Percentiles rank a stretch among this genome's conserved stretches.
Conservation (phyloP, 1,140 invertebrate species). For the Drosophila carrolli region DNA sequence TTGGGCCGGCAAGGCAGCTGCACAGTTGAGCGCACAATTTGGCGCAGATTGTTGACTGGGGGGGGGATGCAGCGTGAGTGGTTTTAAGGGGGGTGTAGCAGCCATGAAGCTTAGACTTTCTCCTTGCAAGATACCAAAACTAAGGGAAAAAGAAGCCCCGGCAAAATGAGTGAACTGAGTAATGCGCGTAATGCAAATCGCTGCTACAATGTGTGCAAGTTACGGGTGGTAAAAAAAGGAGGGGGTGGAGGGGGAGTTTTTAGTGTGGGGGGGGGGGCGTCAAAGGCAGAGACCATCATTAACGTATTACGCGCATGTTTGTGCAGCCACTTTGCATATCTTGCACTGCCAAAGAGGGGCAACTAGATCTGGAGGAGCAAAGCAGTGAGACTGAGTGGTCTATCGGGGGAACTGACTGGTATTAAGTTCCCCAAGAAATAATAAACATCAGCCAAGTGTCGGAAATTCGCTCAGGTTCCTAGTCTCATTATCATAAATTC, state of each 20-base stretch:
- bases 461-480: slow-evolving; percentile 33
- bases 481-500: slow-evolving; percentile 22
- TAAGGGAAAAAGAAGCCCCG: slow-evolving; percentile 25
- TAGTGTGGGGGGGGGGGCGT: neutral
- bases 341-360: slow-evolving; percentile 19
- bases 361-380: neutral
- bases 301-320: slow-evolving; percentile 77
- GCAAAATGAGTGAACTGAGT: slow-evolving; percentile 64
- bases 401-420: neutral
- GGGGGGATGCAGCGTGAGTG: neutral
- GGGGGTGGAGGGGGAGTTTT: neutral
- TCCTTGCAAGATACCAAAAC: slow-evolving; percentile 56
- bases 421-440: slow-evolving; percentile 41
- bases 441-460: slow-evolving; percentile 44
- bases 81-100: neutral
- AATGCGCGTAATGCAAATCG: slow-evolving; percentile 78
- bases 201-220: slow-evolving; percentile 70
- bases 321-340: slow-evolving; percentile 76
- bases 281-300: slow-evolving; percentile 58
- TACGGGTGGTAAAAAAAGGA: neutral
- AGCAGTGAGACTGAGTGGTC: neutral
- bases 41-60: slow-evolving; percentile 67
- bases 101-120: slow-evolving; percentile 40
- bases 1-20: neutral
- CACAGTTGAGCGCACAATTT: slow-evolving; percentile 79